Evolutionary conservation across 2,888 invertebrate genomes (phyloP).

Genomic region (Andrena dorsata): DNA sequence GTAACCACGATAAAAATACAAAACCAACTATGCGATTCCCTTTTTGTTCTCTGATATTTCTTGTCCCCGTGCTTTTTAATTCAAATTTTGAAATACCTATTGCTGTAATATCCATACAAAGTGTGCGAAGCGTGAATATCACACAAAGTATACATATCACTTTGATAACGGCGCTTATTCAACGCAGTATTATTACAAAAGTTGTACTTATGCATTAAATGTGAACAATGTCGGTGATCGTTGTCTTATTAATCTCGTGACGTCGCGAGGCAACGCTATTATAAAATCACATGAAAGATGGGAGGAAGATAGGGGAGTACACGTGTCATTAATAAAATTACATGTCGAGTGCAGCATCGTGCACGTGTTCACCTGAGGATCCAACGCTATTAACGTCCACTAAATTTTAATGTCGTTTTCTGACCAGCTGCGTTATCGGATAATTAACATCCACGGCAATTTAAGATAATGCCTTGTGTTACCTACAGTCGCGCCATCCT

Average conservation of each 20-base stretch:
- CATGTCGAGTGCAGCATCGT: slow-evolving; percentile 23
- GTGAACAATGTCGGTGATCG: neutral
- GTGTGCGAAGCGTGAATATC: too few species aligned
- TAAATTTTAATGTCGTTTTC: slow-evolving; percentile 74
- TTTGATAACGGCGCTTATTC: too few species aligned
- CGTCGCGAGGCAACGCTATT: neutral
- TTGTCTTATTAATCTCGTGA: neutral
- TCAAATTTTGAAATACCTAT: too few species aligned
- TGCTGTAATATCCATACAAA: too few species aligned
- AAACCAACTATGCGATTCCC: too few species aligned
- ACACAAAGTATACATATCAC: too few species aligned
- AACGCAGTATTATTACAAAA: neutral
- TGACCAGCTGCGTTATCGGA: slow-evolving; percentile 65
- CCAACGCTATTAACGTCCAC: slow-evolving; percentile 71
- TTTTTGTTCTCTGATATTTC: too few species aligned
- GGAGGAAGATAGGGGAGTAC: neutral
- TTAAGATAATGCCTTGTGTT: slow-evolving; percentile 60
- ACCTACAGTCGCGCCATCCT: slow-evolving; percentile 20
- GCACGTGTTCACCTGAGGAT: slow-evolving; percentile 60
- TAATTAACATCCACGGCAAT: slow-evolving; percentile 71
- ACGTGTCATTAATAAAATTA: slow-evolving; percentile 31
- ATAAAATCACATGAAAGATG: neutral
- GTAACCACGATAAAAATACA: too few species aligned
- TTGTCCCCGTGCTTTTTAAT: too few species aligned
- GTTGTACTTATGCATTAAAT: neutral